A percentile compares a stretch with the other conserved stretches of the same genome.
These are phyloP conservation scores for Holotrichia oblita DNA, from an alignment of 1,140 invertebrate genomes.

Conservation along the genomic window DNA sequence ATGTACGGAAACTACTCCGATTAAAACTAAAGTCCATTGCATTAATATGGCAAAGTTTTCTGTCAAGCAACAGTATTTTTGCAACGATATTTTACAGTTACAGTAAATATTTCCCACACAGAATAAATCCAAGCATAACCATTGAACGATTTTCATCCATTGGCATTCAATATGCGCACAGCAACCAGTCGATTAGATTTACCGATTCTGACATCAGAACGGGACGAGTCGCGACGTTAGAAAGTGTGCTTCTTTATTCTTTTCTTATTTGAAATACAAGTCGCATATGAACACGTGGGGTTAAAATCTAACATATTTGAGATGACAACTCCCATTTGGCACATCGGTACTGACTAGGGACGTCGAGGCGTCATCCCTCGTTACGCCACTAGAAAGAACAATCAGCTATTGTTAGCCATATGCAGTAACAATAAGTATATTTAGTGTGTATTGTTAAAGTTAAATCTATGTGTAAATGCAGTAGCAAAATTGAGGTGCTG, in stretches of 20 bases:
- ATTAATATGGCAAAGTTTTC: background rate
- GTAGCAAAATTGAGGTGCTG: too few species aligned
- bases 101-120: background rate
- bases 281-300: background rate
- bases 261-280: background rate
- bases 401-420: conserved; percentile 39
- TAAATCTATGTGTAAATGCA: background rate
- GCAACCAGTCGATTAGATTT: conserved; percentile 25
- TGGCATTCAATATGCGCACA: conserved; percentile 8
- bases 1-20: too few species aligned
- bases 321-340: background rate
- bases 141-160: background rate
- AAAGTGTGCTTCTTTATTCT: background rate
- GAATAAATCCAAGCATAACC: background rate
- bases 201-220: conserved; percentile 3
- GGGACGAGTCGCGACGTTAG: background rate
- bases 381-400: conserved; percentile 31
- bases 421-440: conserved; percentile 37
- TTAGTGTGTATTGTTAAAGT: conserved; percentile 36
- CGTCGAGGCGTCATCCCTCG: background rate
- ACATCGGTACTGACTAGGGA: background rate
- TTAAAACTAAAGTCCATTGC: too few species aligned
- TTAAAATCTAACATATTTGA: conserved; percentile 6
- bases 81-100: conserved; percentile 13
- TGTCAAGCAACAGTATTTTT: background rate